Percentiles rank a stretch among this genome's conserved stretches.
Evolutionary conservation across 2,797 vertebrate genomes (phyloP).

Genomic region (Enteromius fasciolatus): DNA sequence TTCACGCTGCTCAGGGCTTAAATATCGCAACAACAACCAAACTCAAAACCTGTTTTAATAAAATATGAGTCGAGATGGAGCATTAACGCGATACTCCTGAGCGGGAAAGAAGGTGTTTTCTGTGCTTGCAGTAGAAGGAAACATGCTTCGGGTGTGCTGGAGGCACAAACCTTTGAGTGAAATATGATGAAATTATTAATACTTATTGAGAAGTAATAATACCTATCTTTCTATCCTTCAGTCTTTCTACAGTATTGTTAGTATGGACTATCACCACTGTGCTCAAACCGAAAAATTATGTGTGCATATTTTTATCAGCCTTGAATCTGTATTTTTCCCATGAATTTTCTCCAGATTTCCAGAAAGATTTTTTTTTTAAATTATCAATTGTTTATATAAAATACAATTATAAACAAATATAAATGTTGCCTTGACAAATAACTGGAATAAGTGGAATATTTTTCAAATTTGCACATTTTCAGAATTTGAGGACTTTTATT

Average conservation of each 20-base stretch:
- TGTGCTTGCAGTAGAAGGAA: neutral
- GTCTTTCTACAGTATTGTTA: neutral
- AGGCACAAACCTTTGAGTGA: neutral
- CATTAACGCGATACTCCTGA: constrained; percentile 52
- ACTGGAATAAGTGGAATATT: too few relatives aligned
- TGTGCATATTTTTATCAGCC: neutral
- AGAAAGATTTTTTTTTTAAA: neutral
- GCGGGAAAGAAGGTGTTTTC: constrained; percentile 20
- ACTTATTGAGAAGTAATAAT: too few relatives aligned
- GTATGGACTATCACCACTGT: neutral
- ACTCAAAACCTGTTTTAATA: constrained; percentile 74
- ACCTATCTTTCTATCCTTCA: too few relatives aligned
- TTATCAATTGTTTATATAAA: too few relatives aligned
- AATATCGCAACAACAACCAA: constrained; percentile 71
- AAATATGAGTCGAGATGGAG: constrained; percentile 73
- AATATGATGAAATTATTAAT: neutral
- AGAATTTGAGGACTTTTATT: too few relatives aligned
- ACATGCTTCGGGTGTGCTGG: neutral
- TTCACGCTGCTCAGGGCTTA: constrained; percentile 64
- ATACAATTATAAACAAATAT: too few relatives aligned
- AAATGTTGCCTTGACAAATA: too few relatives aligned
- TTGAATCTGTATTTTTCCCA: neutral
- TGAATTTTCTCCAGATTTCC: neutral
- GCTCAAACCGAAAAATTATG: neutral
- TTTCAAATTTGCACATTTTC: too few relatives aligned